These are phyloP conservation scores for Palythoa caribaeorum DNA, from an alignment of 92 coral and sea anemone genomes.

Conservation along the genomic window DNA sequence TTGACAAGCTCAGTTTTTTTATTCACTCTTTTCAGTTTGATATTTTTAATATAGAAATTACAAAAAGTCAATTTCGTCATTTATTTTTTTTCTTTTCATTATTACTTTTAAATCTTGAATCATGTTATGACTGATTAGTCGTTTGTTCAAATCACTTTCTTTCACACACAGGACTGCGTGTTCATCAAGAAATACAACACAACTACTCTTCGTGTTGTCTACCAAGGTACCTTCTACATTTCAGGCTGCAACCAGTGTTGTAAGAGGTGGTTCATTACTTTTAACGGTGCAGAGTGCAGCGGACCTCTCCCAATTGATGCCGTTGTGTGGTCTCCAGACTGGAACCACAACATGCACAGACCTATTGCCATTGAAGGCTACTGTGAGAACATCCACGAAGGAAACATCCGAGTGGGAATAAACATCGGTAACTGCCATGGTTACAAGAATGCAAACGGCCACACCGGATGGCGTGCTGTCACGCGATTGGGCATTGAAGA, in stretches of 20 bases:
- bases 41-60: too few relatives aligned
- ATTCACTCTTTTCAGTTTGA: too few relatives aligned
- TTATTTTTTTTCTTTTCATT: too few relatives aligned
- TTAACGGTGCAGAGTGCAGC: too few relatives aligned
- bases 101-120: too few relatives aligned
- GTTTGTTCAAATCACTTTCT: too few relatives aligned
- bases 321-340: not conserved
- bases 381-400: not conserved
- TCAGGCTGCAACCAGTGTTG: not conserved
- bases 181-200: not conserved
- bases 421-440: not conserved
- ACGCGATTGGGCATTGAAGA: not conserved
- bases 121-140: not conserved
- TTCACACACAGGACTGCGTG: not conserved
- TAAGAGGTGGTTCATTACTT: not conserved
- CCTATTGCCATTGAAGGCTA: not conserved
- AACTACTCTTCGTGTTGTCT: not conserved
- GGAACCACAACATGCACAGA: not conserved
- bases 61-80: too few relatives aligned
- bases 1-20: too few relatives aligned
- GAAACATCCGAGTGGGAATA: too few relatives aligned
- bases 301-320: not conserved
- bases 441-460: not conserved
- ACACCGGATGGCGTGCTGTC: not conserved
- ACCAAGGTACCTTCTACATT: not conserved